Base-by-base conservation (phyloP, 2,113 vertebrate species). In the Lophius piscatorius region DNA sequence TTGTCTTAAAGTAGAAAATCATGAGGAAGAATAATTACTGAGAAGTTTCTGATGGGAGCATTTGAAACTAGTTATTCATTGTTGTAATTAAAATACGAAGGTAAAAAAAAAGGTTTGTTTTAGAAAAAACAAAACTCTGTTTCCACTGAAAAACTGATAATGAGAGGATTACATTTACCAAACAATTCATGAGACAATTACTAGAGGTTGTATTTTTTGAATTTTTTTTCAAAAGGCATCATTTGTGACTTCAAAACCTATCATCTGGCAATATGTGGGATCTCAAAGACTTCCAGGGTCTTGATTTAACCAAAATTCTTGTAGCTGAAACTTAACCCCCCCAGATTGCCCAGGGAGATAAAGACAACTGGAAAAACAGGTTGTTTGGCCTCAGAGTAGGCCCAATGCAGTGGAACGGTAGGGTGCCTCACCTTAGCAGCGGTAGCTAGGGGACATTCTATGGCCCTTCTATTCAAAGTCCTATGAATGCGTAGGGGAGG, bases 361-460 rank as follows among this genome's bases (percentile, higher is more conserved):
- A 80, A 81, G 82, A 80, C 88, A 90, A 89, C 89, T 90, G 86
- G 88, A 90, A 89, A 89, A 90, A 85, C 91, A 87, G 88, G 90
- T 90, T 87, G 78, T 84, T 85, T 85, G 80, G 83, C 79, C 82
- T 60, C 34, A 60, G 76, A 61, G 36, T 56, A 77, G 80, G 75
- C 86, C 80, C 69, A 84, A 81, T 63, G 76, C 66, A 51, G 79
- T 34, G n/a, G 64, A 79, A 60, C 81, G 70, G 86, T 68, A 62
- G 74, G 89, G 84, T 29, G 78, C 70, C 88, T 90, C 84, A 89
- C 88, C 87, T 90, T 87, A 86, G 86, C 79, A 84, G 88, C 81
- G 47, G 87, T 88, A 89, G 86, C 86, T 85, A 89, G 64, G 88
- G 82, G 74, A 85, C 83, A 76, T 75, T 84, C 77, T 73, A 83